Base-by-base conservation (phyloP, 2,888 invertebrate genomes). In the Meiosimyza decipiens region DNA sequence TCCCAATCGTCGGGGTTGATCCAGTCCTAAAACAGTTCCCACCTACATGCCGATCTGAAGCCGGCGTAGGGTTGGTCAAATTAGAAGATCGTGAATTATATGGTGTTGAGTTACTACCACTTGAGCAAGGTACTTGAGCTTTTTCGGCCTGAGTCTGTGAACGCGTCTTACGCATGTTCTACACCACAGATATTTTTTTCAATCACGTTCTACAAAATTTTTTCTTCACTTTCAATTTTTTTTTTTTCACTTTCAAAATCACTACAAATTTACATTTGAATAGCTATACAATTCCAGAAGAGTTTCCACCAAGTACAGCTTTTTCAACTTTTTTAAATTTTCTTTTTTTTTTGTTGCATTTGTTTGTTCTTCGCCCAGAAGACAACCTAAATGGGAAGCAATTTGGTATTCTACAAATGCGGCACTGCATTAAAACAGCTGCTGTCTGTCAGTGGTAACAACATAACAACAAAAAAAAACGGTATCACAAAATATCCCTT, bases 121-220 rank as follows among this genome's bases (percentile, higher is more conserved):
- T 40, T 40, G 40, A 40, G 59, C 77, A 74, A 54, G 64, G 74
- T 6, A 77, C 77, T 65, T 79, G 71, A 72, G 83, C 85, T 81
- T 84, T 85, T 81, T 86, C 86, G 77, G 86, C 85, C 77, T 85
- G 86, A 71, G 86, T 86, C 79, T 86, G 86, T 65, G 86, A 86
- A 73, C 86, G 84, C 77, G 86, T 86, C 77, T 86, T 86, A 80
- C 86, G 84, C 86, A 86, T 86, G 70, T 70, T 70, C 63, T 33
- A 6, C 47, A 51, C 33, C 60, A 28, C 33, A 40, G 52, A 63
- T 52, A 54, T 9, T 62, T 49, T 59, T 68, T 68, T 68, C 57
- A 47, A 4, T 28, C 28, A 28, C 28, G 9, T 40, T 40, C 40
- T 40, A 2, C 6, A 9, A 40, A 40, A 40, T 40, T 40, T 40